Conservation (phyloP, 2,888 invertebrate genomes). For the Panzeria rudis region DNA sequence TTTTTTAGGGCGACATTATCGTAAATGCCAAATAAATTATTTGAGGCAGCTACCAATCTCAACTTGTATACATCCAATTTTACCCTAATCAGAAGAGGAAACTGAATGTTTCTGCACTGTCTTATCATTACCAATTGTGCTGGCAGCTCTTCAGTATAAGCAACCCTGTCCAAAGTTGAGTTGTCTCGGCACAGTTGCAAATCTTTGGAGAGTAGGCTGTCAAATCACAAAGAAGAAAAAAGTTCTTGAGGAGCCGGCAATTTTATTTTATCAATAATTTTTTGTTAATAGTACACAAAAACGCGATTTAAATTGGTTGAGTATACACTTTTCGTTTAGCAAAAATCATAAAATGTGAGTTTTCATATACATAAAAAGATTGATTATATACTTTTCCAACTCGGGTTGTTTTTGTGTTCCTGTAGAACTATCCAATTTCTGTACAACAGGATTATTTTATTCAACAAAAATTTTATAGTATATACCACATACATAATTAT, state of each 20-base stretch:
- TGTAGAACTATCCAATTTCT: neutral
- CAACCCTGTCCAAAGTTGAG: neutral
- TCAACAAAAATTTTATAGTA: too few relatives aligned
- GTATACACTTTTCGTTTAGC: neutral
- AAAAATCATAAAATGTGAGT: neutral
- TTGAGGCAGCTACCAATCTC: too few relatives aligned
- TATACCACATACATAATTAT: too few relatives aligned
- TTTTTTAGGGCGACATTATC: too few relatives aligned
- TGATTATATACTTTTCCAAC: neutral
- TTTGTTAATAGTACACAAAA: neutral
- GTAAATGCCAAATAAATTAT: too few relatives aligned
- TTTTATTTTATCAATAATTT: neutral
- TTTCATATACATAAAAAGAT: neutral
- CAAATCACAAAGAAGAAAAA: slow-evolving; percentile 33
- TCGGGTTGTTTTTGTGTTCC: neutral
- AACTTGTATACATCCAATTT: too few relatives aligned
- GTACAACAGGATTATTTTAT: neutral
- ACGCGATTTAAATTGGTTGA: neutral
- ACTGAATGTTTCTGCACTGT: neutral
- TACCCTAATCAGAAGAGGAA: too few relatives aligned
- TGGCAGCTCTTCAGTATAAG: neutral
- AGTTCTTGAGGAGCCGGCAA: slow-evolving; percentile 39
- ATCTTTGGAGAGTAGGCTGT: neutral
- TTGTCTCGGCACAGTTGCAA: neutral
- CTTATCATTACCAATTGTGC: neutral